Base-by-base conservation (phyloP, 2,113 vertebrate species). In the Papio anubis region DNA sequence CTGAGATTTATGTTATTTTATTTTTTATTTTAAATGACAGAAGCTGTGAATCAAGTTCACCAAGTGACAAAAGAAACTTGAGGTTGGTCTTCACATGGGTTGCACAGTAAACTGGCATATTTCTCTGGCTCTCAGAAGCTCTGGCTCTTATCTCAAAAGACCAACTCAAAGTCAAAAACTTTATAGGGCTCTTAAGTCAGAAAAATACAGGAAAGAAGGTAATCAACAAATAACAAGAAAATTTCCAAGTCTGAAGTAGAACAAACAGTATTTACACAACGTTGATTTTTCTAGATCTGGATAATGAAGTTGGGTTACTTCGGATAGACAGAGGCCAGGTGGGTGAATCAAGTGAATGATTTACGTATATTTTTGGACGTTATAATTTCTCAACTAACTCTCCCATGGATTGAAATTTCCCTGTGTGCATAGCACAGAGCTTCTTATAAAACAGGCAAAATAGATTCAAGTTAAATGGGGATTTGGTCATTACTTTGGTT, bases 31-130 rank as follows among this genome's bases (percentile, higher is more conserved):
- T 93, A 85, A 96, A 94, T 90, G 25, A 96, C 93, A 30, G 92
- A 79, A 32, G 23, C 38, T 90, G 55, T 80, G 32, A 90, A 68
- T 40, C 2, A 13, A 93, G 85, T 92, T 57, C 8, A 81, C 27
- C 23, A 93, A 94, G 40, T 61, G 64, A 94, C 79, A 73, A 94
- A 94, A 96, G 57, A 90, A 90, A 94, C 80, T 20, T 86, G 79
- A 94, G 21, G 18, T 93, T 72, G 43, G 48, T 93, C 73, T 95
- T 87, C 83, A 57, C 72, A 66, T 17, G 32, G 66, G 30, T 38
- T 64, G 16, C 40, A 57, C 18, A 87, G 35, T 40, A 91, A 85
- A 82, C 35, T 57, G 21, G 82, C 66, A 48, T 93, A 50, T 87
- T 93, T 93, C 86, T 94, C 48, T 87, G 84, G 30, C 76, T 70